Evolutionary conservation across 2,888 invertebrate species (phyloP), one percentile per base, ranked within the genome.

Genomic region (Pristionchus fissidentatus): DNA sequence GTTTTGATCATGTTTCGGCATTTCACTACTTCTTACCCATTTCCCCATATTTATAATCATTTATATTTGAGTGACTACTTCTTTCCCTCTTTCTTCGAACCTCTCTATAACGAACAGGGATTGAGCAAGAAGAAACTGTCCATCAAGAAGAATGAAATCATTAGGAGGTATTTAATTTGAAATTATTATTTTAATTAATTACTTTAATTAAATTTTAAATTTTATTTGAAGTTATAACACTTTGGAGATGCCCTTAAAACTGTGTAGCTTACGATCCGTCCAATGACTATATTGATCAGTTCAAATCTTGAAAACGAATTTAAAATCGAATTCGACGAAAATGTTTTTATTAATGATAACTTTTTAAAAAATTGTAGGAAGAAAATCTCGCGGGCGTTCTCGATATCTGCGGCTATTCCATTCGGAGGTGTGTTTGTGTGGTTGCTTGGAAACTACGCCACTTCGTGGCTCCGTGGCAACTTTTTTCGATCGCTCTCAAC

Each of bases 51-150:
- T 60, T 60, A n/a, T n/a, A n/a, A 26, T 73, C 8, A n/a, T 73
- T 22, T 41, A 7, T 26, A n/a, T 81, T 81, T 1, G 26, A 81
- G 81, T 43, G 81, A 81, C 62, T 81, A 81, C 81, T 81, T 81
- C 81, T 81, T 81, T 43, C 81, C 81, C 1, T 81, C 81, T 26
- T 60, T 38, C 62, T 81, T 81, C 46, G 43, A 60, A 5, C 81
- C n/a, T 0, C 60, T 81, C 81, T 81, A 81, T 62, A 81, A 41
- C 46, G 62, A 81, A 19, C 60, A 81, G 10, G 81, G 81, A 22
- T 26, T 81, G n/a, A 60, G 60, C 46, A 60, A 81, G 29, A 41
- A 46, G 35, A 81, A 81, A 26, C 29, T 81, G 26, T 60, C 60
- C 2, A 0, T 62, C 3, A 81, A 81, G 62, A 81, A 60, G 43